These are phyloP conservation scores for Dasysyrphus albostriatus DNA, from an alignment of 2,888 invertebrate species.

Conservation along the genomic window DNA sequence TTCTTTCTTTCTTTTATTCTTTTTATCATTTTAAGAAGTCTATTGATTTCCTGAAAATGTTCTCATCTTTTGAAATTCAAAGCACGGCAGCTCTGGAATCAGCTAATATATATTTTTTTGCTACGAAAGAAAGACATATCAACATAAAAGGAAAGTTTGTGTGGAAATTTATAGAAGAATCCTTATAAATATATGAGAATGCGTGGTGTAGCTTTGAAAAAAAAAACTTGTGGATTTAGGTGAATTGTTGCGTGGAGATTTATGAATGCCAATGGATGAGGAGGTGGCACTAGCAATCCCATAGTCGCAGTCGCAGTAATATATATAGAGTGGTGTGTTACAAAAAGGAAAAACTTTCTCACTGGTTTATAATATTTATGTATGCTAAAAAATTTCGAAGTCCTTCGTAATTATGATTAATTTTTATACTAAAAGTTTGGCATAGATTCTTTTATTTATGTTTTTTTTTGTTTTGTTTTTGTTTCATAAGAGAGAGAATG, in stretches of 20 bases:
- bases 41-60: too few species aligned
- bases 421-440: slow-evolving; percentile 54
- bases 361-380: slow-evolving; percentile 42
- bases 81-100: background rate
- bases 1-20: too few species aligned
- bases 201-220: slow-evolving; percentile 19
- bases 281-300: background rate
- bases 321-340: slow-evolving; percentile 3
- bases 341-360: slow-evolving; percentile 30
- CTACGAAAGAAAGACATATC: background rate
- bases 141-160: slow-evolving; percentile 17
- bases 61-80: background rate
- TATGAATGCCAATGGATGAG: slow-evolving; percentile 42
- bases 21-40: too few species aligned
- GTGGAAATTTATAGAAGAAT: slow-evolving; percentile 6
- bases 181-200: slow-evolving; percentile 10
- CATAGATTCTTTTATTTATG: slow-evolving; percentile 37
- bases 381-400: slow-evolving; percentile 31
- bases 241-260: slow-evolving; percentile 61
- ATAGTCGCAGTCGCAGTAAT: background rate
- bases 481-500: background rate
- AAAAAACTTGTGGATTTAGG: slow-evolving; percentile 57
- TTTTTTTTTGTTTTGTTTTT: background rate
- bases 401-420: slow-evolving; percentile 65
- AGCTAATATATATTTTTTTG: background rate